phyloP scores from a whole-genome alignment of 2,113 vertebrate species.

The Boleophthalmus pectinirostris region DNA sequence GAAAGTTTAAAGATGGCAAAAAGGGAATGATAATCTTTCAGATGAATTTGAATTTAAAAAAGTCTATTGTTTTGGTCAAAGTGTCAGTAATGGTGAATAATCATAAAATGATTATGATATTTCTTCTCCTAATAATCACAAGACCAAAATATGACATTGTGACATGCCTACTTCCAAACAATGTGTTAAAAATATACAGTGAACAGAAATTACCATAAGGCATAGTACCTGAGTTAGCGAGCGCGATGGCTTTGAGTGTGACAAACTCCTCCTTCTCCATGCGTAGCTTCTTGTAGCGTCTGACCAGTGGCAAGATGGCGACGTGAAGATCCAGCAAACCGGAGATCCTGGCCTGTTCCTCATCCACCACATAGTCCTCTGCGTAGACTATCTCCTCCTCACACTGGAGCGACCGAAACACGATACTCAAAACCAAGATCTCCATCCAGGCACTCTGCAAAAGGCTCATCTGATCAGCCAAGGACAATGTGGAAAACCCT shows the following conservation, averaged over 20 bases:
- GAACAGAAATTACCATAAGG: background rate
- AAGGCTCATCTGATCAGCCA: conserved; percentile 95
- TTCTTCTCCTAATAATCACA: too few relatives aligned
- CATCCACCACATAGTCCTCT: conserved; percentile 92
- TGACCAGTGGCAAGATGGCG: conserved; percentile 87
- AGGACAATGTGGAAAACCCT: conserved; percentile 91
- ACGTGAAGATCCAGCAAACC: conserved; percentile 88
- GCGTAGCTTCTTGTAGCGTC: conserved; percentile 89
- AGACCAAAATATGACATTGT: too few relatives aligned
- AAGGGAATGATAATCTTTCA: too few relatives aligned
- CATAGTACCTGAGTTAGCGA: conserved; percentile 86
- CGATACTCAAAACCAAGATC: conserved; percentile 91
- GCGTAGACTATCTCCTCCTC: conserved; percentile 92
- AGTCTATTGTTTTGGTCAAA: too few relatives aligned
- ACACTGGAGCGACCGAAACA: conserved; percentile 88
- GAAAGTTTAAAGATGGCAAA: background rate
- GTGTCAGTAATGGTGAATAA: too few relatives aligned
- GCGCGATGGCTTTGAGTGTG: conserved; percentile 90
- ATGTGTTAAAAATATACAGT: background rate
- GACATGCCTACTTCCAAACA: background rate
- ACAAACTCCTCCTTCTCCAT: conserved; percentile 95
- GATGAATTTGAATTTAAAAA: too few relatives aligned
- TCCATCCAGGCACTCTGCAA: conserved; percentile 97
- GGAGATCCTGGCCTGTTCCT: conserved; percentile 85
- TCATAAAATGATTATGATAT: too few relatives aligned